Base-by-base conservation (phyloP, 2,113 vertebrate species). In the Helogale parvula region DNA sequence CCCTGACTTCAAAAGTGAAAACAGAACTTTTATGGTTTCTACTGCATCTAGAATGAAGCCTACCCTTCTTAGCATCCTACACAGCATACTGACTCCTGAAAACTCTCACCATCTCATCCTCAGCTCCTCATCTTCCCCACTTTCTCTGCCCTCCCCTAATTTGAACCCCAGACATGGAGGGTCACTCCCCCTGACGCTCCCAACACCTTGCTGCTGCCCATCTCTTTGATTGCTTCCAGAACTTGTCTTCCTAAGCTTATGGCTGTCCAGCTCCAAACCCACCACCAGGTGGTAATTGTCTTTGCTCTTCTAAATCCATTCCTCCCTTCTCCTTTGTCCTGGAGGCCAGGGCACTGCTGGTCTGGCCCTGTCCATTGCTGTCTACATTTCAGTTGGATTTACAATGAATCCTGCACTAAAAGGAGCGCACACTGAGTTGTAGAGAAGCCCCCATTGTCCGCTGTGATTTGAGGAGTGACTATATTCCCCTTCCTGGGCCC, bases 31-130 rank as follows among this genome's bases (percentile, higher is more conserved):
- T 81, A 15, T 2, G 29, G 13, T 47, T 71, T 35, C 50, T 19
- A 12, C 9, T 7, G 35, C 19, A 33, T 13, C 52, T 54, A 23
- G 29, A 17, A 13, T 15, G 41, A 45, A 10, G n/a, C 47, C 35
- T 8, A 33, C 3, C n/a, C 3, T 0, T 7, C 52, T 11, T 15
- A 27, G 33, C 4, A 35, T 41, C 60, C n/a, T 35, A 21, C 17
- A 7, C 2, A 45, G 8, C 2, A 0, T 41, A 23, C 9, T 16
- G 47, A 63, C 5, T 35, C 35, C 50, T 17, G 86, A 31, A 14
- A 8, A 0, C 25, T 12, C 1, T 1, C 5, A 7, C 7, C 13
- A 16, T 27, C 76, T 50, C 23, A 0, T 14, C 47, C 12, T 21
- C 60, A 14, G 2, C 15, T 35, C 31, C 45, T 6, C 17, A 7